A percentile compares a stretch with the other conserved stretches of the same genome.
These are phyloP conservation scores for Camptogramma bilineatum DNA, from an alignment of 2,888 invertebrate species.

Conservation along the genomic window DNA sequence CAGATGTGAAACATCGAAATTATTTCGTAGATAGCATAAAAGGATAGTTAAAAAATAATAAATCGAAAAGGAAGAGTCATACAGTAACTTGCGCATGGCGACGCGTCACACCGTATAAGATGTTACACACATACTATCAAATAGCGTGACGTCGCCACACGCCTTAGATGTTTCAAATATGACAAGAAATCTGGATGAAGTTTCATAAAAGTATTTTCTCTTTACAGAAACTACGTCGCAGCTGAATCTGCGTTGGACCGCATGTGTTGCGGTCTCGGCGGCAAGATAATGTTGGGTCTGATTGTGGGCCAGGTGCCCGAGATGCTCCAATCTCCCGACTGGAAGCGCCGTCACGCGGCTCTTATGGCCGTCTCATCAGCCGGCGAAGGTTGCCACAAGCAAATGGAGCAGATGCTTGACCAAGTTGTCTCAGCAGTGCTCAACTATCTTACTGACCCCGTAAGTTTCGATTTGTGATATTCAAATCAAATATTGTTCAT, in stretches of 20 bases:
- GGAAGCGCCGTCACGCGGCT: conserved; percentile 97
- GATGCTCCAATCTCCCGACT: conserved; percentile 93
- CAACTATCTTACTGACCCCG: conserved; percentile 93
- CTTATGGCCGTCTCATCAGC: conserved; percentile 99
- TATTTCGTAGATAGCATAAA: too few relatives aligned
- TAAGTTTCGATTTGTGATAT: conserved; percentile 68
- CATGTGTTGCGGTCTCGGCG: conserved; percentile 98
- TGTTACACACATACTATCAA: too few relatives aligned
- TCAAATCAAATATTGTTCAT: too few relatives aligned
- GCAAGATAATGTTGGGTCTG: conserved; percentile 94
- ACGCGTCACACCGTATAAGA: too few relatives aligned
- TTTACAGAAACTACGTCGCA: conserved; percentile 93
- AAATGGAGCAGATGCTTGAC: conserved; percentile 98
- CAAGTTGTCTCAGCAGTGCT: conserved; percentile 96
- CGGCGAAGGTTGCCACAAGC: conserved; percentile 99
- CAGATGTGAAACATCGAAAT: too few relatives aligned
- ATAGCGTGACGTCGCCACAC: too few relatives aligned
- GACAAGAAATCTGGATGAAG: too few relatives aligned
- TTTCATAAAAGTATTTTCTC: not conserved
- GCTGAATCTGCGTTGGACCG: conserved; percentile 99
- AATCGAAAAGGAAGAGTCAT: too few relatives aligned
- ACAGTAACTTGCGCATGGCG: too few relatives aligned
- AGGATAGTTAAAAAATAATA: too few relatives aligned
- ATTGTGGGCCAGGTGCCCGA: conserved; percentile 93
- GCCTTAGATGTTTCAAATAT: too few relatives aligned